These are phyloP conservation scores for Andricus grossulariae DNA, from an alignment of 1,140 invertebrate genomes.

Conservation along the genomic window DNA sequence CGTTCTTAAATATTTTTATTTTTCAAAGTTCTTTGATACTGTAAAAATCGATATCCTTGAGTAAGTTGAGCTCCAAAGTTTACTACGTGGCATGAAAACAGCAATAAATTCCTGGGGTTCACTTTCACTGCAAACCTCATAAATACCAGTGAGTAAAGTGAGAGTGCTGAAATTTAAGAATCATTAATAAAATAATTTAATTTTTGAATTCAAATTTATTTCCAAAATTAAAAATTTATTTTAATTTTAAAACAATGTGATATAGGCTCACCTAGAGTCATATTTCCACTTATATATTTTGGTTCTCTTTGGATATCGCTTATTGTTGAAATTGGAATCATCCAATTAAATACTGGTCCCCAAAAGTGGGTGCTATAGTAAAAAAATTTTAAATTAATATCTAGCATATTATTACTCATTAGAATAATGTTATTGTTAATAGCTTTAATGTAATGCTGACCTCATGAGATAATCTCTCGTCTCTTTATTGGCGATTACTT, in stretches of 20 bases:
- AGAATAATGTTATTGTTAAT: too few species aligned
- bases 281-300: constrained; percentile 96
- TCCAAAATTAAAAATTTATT: not conserved
- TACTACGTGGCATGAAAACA: constrained; percentile 96
- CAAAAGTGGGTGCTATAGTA: constrained; percentile 91
- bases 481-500: constrained; percentile 50
- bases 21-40: constrained; percentile 78
- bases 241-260: not conserved
- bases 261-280: constrained; percentile 90
- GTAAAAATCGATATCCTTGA: constrained; percentile 86
- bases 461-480: constrained; percentile 60
- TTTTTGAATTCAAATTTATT: not conserved
- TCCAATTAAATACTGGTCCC: constrained; percentile 97
- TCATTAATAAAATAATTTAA: not conserved
- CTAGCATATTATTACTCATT: too few species aligned
- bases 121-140: constrained; percentile 97
- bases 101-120: constrained; percentile 92
- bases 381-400: too few species aligned
- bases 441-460: constrained; percentile 34
- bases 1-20: not conserved
- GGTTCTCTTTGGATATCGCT: constrained; percentile 94
- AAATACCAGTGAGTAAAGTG: constrained; percentile 91
- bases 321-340: constrained; percentile 95
- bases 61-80: constrained; percentile 91
- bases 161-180: constrained; percentile 84